Percentiles rank a stretch among this genome's conserved stretches.
These are phyloP conservation scores for Sphenopsis melanotis DNA, from an alignment of 2,797 vertebrate species.

Conservation along the genomic window DNA sequence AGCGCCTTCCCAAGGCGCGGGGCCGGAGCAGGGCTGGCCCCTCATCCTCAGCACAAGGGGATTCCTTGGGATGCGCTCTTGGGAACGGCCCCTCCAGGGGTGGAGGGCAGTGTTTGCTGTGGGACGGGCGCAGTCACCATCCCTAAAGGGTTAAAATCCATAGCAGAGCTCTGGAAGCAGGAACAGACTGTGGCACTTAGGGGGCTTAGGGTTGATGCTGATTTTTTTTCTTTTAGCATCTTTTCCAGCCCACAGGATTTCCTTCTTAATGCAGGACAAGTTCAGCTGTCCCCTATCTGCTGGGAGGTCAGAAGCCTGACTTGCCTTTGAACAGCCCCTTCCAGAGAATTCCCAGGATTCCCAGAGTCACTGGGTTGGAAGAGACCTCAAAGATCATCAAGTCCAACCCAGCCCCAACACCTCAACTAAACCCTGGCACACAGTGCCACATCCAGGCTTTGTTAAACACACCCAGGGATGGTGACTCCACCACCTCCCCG, in stretches of 20 bases:
- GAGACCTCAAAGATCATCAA: background rate
- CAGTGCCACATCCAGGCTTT: background rate
- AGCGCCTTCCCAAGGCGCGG: background rate
- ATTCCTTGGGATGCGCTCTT: fast-evolving
- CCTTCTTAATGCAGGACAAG: background rate
- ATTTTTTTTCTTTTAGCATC: background rate
- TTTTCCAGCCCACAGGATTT: background rate
- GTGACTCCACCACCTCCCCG: background rate
- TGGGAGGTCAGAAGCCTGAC: background rate
- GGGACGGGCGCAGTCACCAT: fast-evolving
- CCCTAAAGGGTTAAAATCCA: background rate
- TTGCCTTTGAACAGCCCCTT: background rate
- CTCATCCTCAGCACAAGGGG: background rate
- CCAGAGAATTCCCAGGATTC: background rate
- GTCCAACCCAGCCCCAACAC: background rate
- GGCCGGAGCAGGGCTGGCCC: background rate
- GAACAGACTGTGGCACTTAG: background rate
- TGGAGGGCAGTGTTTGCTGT: fast-evolving
- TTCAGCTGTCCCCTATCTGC: background rate
- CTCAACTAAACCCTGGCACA: background rate
- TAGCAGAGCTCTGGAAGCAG: background rate
- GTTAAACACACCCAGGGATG: background rate
- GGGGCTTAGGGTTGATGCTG: background rate
- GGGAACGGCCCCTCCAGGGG: background rate
- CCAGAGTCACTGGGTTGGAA: background rate